phyloP scores from a whole-genome alignment of 2,113 vertebrate genomes.

The Psilopsiagon aymara region DNA sequence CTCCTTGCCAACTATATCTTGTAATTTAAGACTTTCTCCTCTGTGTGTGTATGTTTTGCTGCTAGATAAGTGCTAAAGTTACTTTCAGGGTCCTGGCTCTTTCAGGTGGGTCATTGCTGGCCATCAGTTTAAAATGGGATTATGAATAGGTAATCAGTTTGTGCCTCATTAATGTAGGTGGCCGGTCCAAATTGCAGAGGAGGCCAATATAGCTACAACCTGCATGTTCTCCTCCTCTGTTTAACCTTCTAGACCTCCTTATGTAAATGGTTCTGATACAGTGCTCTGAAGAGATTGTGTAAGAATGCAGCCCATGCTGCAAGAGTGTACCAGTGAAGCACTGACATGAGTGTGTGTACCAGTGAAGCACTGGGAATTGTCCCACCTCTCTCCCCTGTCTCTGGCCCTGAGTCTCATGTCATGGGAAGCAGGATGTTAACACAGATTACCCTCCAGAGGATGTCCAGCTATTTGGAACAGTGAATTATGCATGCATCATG shows the following conservation, averaged over 20 bases:
- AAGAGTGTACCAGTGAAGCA: not conserved
- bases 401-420: rapidly evolving
- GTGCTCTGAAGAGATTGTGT: not conserved
- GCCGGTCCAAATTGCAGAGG: not conserved
- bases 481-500: not conserved
- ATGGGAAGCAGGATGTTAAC: not conserved
- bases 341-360: not conserved
- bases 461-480: not conserved
- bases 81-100: not conserved
- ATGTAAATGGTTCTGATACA: not conserved
- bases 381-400: not conserved
- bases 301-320: rapidly evolving
- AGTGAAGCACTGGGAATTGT: not conserved
- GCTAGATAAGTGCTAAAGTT: not conserved
- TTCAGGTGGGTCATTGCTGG: not conserved
- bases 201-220: not conserved
- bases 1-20: not conserved
- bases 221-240: not conserved
- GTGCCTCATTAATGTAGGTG: not conserved
- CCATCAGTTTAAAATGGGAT: not conserved
- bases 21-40: not conserved
- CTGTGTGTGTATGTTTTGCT: not conserved
- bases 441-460: rapidly evolving
- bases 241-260: not conserved
- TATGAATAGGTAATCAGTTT: not conserved